Evolutionary conservation across 2,113 vertebrate species (phyloP).

Genomic region (Tretioscincus oriximinensis): DNA sequence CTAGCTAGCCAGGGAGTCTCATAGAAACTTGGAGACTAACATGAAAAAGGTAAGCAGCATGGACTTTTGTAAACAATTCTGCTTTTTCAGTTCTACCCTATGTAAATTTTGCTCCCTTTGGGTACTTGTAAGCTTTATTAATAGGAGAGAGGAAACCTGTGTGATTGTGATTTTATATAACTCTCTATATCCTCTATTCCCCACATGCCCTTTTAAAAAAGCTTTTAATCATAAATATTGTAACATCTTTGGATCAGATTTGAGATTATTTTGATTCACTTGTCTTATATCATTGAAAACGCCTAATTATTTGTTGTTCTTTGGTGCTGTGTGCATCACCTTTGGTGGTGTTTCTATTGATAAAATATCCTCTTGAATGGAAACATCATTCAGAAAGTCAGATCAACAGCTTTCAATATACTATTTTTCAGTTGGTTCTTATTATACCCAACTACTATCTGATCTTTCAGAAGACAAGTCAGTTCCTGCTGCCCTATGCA

Average conservation of each 20-base stretch:
- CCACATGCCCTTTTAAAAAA: neutral
- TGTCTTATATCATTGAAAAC: neutral
- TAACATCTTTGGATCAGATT: neutral
- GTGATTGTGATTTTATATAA: neutral
- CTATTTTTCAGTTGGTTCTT: neutral
- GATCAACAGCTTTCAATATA: neutral
- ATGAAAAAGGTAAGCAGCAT: no score
- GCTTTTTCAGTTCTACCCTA: no score
- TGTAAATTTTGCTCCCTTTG: no score
- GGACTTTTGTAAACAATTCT: no score
- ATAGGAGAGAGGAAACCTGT: neutral
- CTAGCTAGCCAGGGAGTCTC: no score
- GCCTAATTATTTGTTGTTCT: neutral
- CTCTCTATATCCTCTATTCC: neutral
- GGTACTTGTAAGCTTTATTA: no score
- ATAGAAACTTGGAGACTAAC: no score
- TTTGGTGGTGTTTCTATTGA: neutral
- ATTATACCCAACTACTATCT: neutral
- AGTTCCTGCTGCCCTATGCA: constrained; percentile 11
- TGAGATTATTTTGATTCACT: neutral
- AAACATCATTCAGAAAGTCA: neutral
- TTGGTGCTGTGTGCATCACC: neutral
- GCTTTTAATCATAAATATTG: neutral
- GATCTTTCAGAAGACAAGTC: neutral
- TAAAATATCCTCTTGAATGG: neutral